Evolutionary conservation across 2,797 vertebrate genomes (phyloP), one percentile per base, ranked within the genome.

Genomic region (Premnoplex brunnescens): DNA sequence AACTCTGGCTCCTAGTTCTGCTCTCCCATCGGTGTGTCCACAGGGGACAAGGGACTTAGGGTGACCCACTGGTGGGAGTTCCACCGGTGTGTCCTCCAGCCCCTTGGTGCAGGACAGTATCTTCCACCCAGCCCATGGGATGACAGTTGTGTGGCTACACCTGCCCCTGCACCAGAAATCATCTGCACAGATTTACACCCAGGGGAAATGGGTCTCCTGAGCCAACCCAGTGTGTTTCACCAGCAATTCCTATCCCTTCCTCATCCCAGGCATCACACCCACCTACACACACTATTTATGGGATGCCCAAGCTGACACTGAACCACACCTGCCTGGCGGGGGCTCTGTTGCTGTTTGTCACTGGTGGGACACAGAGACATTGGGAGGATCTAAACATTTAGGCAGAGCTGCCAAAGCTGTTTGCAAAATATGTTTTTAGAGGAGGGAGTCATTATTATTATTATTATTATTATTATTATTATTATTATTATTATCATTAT

Each of bases 141-240:
- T 3, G 10, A 2, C 0, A 2, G 12, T 18, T 0, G 4, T 0
- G 1, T 4, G 41, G 36, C 44, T 11, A 0, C 28, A 2, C 24
- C 51, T 59, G 9, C 60, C 14, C 37, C 15, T 1, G 0, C 34
- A 1, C 12, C 21, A 4, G 3, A 9, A 24, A 39, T 2, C 2
- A 5, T 2, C 56, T 3, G 2, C 16, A 3, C 0, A 0, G 37
- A 4, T 73, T 63, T 24, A 12, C n/a, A 4, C 4, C 23, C 0
- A 4, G 13, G 8, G 48, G 18, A 64, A 68, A 68, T 0, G 6
- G 2, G 2, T 32, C 37, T 54, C 69, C 21, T 2, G 37, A 48
- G 37, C 13, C 58, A 20, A 1, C 3, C 17, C 4, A 0, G 13
- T 2, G 5, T 3, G 5, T 3, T 64, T 48, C 60, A 13, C 1